Evolutionary conservation across 1,140 invertebrate genomes (phyloP).

Genomic region (Zaprionus kolodkinae): DNA sequence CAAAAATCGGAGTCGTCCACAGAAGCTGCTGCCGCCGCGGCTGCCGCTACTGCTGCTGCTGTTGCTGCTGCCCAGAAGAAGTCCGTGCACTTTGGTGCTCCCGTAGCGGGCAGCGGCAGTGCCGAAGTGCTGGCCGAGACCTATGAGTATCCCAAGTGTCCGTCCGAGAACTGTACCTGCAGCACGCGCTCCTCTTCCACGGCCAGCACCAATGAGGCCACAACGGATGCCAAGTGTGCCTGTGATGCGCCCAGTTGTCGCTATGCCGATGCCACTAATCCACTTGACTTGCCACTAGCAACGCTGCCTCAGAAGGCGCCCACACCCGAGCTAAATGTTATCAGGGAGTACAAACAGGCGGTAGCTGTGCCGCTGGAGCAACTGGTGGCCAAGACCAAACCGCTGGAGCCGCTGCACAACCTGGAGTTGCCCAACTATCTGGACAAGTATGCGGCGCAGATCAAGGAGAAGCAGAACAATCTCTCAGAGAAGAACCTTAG

Average conservation of each 20-base stretch:
- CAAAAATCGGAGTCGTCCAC: constrained; percentile 35
- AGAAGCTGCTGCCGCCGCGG: background rate
- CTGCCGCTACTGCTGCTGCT: background rate
- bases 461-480: constrained; percentile 78
- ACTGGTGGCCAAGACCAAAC: constrained; percentile 28
- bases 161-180: constrained; percentile 80
- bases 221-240: constrained; percentile 58
- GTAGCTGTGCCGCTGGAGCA: constrained; percentile 42
- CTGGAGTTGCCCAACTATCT: constrained; percentile 72
- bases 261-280: constrained; percentile 28
- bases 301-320: constrained; percentile 33
- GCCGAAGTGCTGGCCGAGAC: constrained; percentile 71
- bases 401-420: constrained; percentile 57
- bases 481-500: constrained; percentile 63
- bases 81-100: constrained; percentile 71
- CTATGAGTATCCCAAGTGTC: constrained; percentile 80
- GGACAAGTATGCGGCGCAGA: constrained; percentile 57
- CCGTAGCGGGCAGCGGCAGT: constrained; percentile 50
- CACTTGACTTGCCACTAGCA: background rate
- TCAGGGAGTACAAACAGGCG: constrained; percentile 75
- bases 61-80: constrained; percentile 59
- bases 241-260: constrained; percentile 72
- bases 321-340: constrained; percentile 69
- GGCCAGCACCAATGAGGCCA: constrained; percentile 60
- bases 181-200: constrained; percentile 77